These are phyloP conservation scores for Endomychus coccineus DNA, from an alignment of 2,888 invertebrate genomes.

Conservation along the genomic window DNA sequence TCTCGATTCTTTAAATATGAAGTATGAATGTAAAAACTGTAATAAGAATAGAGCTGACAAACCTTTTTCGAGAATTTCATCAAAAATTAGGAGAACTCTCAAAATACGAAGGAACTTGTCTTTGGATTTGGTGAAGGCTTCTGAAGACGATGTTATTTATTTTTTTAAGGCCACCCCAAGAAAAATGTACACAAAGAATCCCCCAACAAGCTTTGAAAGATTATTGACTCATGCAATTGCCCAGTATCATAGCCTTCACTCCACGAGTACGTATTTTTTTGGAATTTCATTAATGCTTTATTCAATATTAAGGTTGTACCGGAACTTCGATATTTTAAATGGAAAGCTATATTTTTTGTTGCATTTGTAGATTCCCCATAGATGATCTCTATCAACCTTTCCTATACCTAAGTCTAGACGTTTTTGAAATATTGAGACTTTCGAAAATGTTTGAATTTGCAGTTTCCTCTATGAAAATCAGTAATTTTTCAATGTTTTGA, in stretches of 20 bases:
- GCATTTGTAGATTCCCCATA: no score
- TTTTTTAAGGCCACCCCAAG: conserved; percentile 30
- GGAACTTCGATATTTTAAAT: no score
- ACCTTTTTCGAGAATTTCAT: conserved; percentile 28
- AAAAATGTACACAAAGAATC: conserved; percentile 27
- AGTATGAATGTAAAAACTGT: conserved; percentile 10
- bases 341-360: no score
- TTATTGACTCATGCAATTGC: conserved; percentile 36
- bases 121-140: conserved; percentile 27
- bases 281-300: conserved; percentile 14
- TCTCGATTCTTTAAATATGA: conserved; percentile 20
- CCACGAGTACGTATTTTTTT: conserved; percentile 29
- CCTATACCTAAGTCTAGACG: no score
- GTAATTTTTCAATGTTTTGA: no score
- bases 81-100: conserved; percentile 32
- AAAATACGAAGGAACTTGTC: conserved; percentile 33
- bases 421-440: no score
- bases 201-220: conserved; percentile 34
- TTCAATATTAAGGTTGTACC: no score
- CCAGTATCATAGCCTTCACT: conserved; percentile 35
- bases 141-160: conserved; percentile 29
- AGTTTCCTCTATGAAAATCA: no score
- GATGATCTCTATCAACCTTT: no score
- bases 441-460: no score
- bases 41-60: conserved; percentile 15